Evolutionary conservation across 2,888 invertebrate species (phyloP), one percentile per base, ranked within the genome.

Genomic region (Tetragonula carbonaria): DNA sequence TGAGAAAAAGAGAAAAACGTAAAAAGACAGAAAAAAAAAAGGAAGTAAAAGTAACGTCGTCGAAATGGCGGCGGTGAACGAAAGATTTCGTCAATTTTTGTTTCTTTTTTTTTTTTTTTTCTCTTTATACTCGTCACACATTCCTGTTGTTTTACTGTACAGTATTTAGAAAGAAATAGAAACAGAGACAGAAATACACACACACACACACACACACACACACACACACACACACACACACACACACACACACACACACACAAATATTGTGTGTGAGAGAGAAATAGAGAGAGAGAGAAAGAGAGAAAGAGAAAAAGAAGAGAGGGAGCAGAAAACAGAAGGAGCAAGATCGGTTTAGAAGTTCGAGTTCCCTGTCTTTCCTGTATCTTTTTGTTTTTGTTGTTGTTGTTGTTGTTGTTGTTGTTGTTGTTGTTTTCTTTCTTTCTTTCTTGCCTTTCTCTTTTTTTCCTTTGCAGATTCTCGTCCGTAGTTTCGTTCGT

Each of bases 331-430:
- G 76, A 80, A 77, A 84, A 80, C 51, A 83, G 82, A 77, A 70
- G 84, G 86, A 84, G 82, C 74, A 78, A 72, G 76, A 80, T 82
- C 74, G 72, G 77, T 86, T 70, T 68, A 33, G 75, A 81, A 78
- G 63, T 72, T 88, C 82, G 59, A 78, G 71, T 80, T 84, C 79
- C 78, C 78, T 75, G n/a, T 68, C 38, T 63, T 72, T 72, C 63
- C 53, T 71, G n/a, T 68, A 16, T 33, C 68, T 67, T 79, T 83
- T 14, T 51, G 23, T 65, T 45, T 66, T 21, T 14, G 62, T 51
- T 55, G 16, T 53, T 8, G 53, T 28, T 50, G n/a, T n/a, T 23
- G 23, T 6, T 71, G 63, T 21, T 14, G 62, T 45, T 63, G 21
- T 51, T 8, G 50, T 28, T 50, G n/a, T n/a, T 23, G 23, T 6